Base-by-base conservation (phyloP, 1,140 invertebrate species). In the Neuroterus valhalla region DNA sequence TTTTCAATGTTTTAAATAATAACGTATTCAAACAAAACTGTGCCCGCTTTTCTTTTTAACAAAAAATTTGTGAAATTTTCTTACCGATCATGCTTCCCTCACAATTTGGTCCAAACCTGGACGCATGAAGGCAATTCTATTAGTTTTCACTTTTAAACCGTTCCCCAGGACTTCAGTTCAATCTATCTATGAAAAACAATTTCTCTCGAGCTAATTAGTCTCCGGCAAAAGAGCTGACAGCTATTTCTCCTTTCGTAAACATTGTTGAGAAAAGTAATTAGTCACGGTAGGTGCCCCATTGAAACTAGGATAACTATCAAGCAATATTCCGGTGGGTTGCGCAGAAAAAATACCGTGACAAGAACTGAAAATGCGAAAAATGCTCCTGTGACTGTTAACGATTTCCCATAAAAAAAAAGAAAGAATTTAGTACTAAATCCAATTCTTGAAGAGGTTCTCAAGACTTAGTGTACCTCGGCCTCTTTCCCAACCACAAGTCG, bases 211-310 rank as follows among this genome's bases (percentile, higher is more conserved):
- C 31, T 38, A 38, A 38, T 38, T 10, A 10, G 31, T 38, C 31
- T 38, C 31, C 31, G 10, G 10, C 31, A 38, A 38, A 4, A 70
- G 10, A 46, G 23, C 19, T 48, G 11, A 46, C 14, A 17, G 14
- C 5, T 31, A 50, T 50, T 31, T 70, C 26, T 70, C 31, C 68
- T 48, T 44, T 26, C 6, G 43, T 44, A 68, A 68, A 31, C 12
- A 31, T 5, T 6, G 23, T 3, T 26, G 23, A 55, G 52, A 55
- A 23, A 4, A 55, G 55, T 62, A 26, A 62, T 62, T 62, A 62
- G 55, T 62, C 55, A 26, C 23, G 55, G 23, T 62, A 31, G 52
- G 52, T 26, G 26, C 55, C 55, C 55, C 3, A 14, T 62, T 62
- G 10, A 31, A 62, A 62, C 23, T 31, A 26, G 11, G 11, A 62